phyloP scores from a whole-genome alignment of 2,797 vertebrate genomes.

The Iguana delicatissima region DNA sequence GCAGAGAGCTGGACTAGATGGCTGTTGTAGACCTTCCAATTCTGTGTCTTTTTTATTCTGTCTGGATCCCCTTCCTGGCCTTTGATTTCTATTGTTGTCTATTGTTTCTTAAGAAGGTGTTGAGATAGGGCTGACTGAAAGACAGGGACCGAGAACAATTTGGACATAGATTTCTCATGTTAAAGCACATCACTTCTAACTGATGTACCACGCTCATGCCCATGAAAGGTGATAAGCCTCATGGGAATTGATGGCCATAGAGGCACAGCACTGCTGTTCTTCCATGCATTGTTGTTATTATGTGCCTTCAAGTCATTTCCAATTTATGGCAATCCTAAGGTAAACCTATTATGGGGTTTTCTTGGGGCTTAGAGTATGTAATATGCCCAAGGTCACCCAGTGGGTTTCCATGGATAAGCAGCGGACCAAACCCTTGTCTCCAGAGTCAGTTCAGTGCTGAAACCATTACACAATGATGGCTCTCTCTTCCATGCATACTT shows the following conservation, averaged over 20 bases:
- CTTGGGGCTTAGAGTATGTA: no score
- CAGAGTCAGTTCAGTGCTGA: no score
- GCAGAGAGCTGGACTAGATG: no score
- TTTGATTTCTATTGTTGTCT: background rate
- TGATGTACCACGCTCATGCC: background rate
- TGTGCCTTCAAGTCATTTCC: no score
- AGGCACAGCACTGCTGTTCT: background rate
- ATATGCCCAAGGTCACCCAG: no score
- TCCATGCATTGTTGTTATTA: background rate
- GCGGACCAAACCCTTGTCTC: no score
- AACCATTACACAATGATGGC: no score
- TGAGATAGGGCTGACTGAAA: background rate
- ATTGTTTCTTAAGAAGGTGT: background rate
- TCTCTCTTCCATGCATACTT: no score
- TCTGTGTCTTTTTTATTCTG: background rate
- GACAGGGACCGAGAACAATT: background rate
- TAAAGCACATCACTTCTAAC: background rate
- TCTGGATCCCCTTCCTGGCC: background rate
- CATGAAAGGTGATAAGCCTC: background rate
- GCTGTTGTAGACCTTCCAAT: no score
- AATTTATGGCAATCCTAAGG: no score
- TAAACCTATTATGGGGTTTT: no score
- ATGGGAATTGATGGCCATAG: background rate
- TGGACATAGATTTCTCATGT: background rate
- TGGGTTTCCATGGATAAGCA: no score